These are phyloP conservation scores for Leptinotarsa peninsularis DNA, from an alignment of 2,888 invertebrate species.

Conservation along the genomic window DNA sequence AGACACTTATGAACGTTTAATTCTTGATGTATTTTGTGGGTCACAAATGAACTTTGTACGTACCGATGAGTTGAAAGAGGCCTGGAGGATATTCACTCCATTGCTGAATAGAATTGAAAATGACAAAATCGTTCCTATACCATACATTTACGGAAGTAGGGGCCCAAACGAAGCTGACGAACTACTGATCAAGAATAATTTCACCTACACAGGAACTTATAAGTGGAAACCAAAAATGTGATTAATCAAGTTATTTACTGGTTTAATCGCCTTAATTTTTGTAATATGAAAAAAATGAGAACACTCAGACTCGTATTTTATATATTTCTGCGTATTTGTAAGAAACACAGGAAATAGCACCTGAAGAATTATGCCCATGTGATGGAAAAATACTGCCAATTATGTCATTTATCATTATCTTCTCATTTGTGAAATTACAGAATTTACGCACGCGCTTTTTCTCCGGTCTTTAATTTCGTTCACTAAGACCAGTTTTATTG, in stretches of 20 bases:
- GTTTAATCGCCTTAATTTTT: no score
- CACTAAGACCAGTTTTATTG: no score
- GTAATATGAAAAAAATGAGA: no score
- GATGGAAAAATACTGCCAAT: no score
- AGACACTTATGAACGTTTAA: constrained; percentile 97
- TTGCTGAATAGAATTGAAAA: constrained; percentile 88
- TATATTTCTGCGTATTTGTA: no score
- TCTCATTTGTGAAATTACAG: no score
- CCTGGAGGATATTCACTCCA: constrained; percentile 98
- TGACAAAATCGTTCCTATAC: constrained; percentile 79
- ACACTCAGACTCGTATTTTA: no score
- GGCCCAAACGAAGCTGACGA: constrained; percentile 93
- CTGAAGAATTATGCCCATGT: no score
- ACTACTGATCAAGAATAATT: constrained; percentile 82
- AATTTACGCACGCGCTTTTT: no score
- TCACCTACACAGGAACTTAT: constrained; percentile 96
- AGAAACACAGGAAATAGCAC: no score
- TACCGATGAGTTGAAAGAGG: constrained; percentile 94
- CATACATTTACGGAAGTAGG: constrained; percentile 90
- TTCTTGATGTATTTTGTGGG: constrained; percentile 97
- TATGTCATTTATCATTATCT: no score
- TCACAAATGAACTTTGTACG: constrained; percentile 99
- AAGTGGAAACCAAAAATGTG: constrained; percentile 76
- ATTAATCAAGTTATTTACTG: neutral
- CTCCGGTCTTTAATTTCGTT: no score